These are phyloP conservation scores for Buceros bicornis DNA, from an alignment of 2,797 vertebrate genomes.

Conservation along the genomic window DNA sequence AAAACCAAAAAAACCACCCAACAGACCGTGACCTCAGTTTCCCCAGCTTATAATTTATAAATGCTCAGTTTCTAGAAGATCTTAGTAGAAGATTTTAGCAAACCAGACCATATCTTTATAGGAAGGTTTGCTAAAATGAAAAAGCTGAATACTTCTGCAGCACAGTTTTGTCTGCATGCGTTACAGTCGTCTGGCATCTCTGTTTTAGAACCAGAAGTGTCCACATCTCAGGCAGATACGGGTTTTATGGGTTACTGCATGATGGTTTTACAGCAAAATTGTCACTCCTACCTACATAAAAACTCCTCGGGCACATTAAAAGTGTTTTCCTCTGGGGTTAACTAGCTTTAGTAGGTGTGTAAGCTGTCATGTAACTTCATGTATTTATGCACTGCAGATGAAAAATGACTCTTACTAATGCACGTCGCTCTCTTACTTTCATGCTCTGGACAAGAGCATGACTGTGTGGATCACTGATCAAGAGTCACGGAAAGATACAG, in stretches of 20 bases:
- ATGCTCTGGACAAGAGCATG: not conserved
- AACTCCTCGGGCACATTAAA: not conserved
- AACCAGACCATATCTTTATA: not conserved
- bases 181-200: not conserved
- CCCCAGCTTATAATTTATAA: rapidly evolving
- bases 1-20: no score
- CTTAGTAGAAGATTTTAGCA: not conserved
- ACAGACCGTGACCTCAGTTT: not conserved
- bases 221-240: rapidly evolving
- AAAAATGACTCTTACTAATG: not conserved
- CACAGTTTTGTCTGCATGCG: not conserved
- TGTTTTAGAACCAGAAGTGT: not conserved
- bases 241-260: not conserved
- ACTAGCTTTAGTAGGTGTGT: not conserved
- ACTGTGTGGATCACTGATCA: not conserved
- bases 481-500: rapidly evolving
- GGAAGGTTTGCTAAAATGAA: not conserved
- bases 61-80: not conserved
- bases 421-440: not conserved
- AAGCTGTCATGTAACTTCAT: not conserved
- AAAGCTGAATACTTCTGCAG: not conserved
- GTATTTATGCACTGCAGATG: not conserved
- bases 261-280: not conserved
- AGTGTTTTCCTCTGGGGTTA: not conserved
- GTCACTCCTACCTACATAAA: not conserved